Evolutionary conservation across 37 sponge, comb jelly and placozoan genomes (phyloP), one percentile per base, ranked within the genome.

Genomic region (Ianthella basta): DNA sequence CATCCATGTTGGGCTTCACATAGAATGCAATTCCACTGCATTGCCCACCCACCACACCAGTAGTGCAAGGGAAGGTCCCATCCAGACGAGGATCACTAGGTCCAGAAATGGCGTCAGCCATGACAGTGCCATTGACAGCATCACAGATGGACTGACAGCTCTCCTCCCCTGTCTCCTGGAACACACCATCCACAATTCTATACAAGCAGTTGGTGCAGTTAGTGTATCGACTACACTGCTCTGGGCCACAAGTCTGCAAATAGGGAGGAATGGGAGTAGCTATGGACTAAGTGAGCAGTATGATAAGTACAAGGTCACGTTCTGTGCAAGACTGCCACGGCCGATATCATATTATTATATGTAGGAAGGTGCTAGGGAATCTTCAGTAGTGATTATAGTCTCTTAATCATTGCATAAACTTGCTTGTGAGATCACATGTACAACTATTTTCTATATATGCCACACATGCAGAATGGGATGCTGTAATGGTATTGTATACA

Each of bases 181-280:
- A 24, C 27, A 29, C 29, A 8, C 23, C 29, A 12, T 16, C 23
- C 29, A 16, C 66, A 64, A 64, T 64, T 29, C 29, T 29, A 64
- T 29, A 64, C 23, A 64, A 16, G 27, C 66, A 64, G 12, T 24
- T 29, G 6, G 66, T 64, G 23, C 66, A 64, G 20, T 30, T 30
- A 64, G 29, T 16, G 23, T 64, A 64, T 8, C 23, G 66, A 64
- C 23, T 29, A 30, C 66, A 64, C 27, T 64, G 66, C 66, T 64
- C 66, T 29, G 66, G 12, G 20, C 66, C 66, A 64, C 66, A 64
- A 64, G 27, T 64, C 66, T 64, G 27, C n/a, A 64, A 19, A 64
- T 24, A 21, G 66, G 27, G 27, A n/a, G n/a, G n/a, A n/a, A n/a
- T n/a, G n/a, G n/a, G n/a, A n/a, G n/a, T n/a, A n/a, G n/a, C n/a